Conservation (phyloP, 2,113 vertebrate genomes). For the Corythornis madagascariensis region DNA sequence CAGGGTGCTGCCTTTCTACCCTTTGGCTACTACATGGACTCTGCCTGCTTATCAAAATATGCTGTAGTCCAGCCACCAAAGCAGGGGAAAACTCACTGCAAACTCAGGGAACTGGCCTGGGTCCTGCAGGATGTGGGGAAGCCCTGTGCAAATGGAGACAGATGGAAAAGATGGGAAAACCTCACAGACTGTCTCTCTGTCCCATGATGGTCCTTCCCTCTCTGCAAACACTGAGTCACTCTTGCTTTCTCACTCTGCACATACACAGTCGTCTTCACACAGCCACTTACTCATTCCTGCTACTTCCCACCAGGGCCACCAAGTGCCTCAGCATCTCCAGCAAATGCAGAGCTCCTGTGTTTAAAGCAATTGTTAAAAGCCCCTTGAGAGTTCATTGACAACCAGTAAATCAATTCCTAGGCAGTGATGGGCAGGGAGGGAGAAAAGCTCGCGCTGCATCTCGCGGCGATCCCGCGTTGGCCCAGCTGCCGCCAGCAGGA, state of each 20-base stretch:
- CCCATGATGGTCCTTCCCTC: not conserved
- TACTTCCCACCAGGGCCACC: not conserved
- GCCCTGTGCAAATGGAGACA: not conserved
- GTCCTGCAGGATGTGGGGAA: not conserved
- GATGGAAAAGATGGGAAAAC: slow-evolving; percentile 5
- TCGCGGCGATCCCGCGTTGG: not conserved
- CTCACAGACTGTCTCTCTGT: not conserved
- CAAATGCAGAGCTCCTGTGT: not conserved
- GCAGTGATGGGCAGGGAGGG: not conserved
- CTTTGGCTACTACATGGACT: not conserved
- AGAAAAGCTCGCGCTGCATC: not conserved
- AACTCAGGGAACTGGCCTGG: not conserved
- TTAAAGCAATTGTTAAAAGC: slow-evolving; percentile 14
- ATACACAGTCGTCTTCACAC: not conserved
- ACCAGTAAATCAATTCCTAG: not conserved
- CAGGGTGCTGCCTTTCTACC: not conserved
- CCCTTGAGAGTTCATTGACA: slow-evolving; percentile 29
- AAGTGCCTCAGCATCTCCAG: not conserved
- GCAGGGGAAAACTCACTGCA: not conserved
- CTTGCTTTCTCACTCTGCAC: not conserved
- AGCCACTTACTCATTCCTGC: slow-evolving; percentile 18
- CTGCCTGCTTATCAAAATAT: not conserved
- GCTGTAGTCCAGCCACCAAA: not conserved
- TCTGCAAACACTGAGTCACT: slow-evolving; percentile 36
- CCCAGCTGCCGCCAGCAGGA: not conserved